A percentile compares a stretch with the other conserved stretches of the same genome.
phyloP scores from a whole-genome alignment of 2,888 invertebrate genomes.

The Cheilosia grossa region DNA sequence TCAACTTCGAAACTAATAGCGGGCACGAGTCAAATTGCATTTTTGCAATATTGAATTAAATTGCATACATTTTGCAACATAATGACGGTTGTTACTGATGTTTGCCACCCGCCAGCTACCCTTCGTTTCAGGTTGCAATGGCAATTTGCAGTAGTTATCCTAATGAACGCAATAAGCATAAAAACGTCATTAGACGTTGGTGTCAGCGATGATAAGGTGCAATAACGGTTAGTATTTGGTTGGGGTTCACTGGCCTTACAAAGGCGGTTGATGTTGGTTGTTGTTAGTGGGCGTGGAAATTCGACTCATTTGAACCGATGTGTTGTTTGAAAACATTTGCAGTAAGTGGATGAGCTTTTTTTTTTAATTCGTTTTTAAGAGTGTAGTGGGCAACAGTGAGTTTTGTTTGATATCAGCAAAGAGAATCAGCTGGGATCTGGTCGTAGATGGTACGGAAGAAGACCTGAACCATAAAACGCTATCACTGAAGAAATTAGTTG shows the following conservation, averaged over 20 bases:
- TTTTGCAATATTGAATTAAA: conserved; percentile 64
- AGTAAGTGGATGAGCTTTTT: no score
- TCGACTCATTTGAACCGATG: no score
- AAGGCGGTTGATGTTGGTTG: background rate
- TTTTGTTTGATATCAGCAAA: no score
- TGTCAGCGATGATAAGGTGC: conserved; percentile 60
- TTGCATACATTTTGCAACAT: conserved; percentile 52
- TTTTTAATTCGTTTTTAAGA: no score
- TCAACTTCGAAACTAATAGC: conserved; percentile 28
- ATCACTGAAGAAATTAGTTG: no score
- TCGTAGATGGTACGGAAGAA: no score
- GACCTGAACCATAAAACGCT: no score
- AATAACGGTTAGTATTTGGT: conserved; percentile 37
- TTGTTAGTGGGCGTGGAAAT: no score
- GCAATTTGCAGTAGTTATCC: conserved; percentile 56
- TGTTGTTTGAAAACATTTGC: no score
- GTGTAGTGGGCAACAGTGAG: no score
- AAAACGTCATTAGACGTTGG: conserved; percentile 55
- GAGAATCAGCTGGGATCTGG: no score
- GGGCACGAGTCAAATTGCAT: conserved; percentile 7
- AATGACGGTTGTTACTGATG: conserved; percentile 44
- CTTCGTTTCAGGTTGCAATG: conserved; percentile 26
- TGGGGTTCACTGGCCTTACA: conserved; percentile 46
- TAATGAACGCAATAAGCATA: conserved; percentile 55
- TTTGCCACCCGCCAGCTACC: background rate